Percentiles rank a stretch among this genome's conserved stretches.
These are phyloP conservation scores for Tetrao urogallus DNA, from an alignment of 2,113 vertebrate species.

Conservation along the genomic window DNA sequence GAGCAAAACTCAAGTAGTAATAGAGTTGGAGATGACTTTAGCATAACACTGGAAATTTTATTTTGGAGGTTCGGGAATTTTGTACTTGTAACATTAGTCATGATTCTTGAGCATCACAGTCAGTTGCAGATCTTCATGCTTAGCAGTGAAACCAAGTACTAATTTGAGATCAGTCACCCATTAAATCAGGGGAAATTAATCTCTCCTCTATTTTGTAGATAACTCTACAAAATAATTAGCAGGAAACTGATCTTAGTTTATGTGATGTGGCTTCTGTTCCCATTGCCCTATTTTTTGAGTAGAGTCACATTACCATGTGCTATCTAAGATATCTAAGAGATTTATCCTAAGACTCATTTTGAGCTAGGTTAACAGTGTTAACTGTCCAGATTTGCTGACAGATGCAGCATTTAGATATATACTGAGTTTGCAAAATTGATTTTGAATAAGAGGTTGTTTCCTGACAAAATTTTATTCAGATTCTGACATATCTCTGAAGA, in stretches of 20 bases:
- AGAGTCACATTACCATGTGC: not conserved
- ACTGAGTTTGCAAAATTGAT: accelerated
- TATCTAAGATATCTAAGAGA: not conserved
- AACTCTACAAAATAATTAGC: not conserved
- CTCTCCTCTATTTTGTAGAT: not conserved
- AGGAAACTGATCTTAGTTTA: not conserved
- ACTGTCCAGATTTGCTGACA: not conserved
- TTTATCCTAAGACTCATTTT: not conserved
- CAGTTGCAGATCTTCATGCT: not conserved
- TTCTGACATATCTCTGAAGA: not conserved
- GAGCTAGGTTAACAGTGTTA: not conserved
- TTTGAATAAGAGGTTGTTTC: not conserved
- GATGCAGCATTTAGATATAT: not conserved
- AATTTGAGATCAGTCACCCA: not conserved
- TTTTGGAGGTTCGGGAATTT: not conserved
- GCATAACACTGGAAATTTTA: not conserved
- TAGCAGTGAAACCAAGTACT: not conserved
- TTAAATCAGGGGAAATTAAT: not conserved
- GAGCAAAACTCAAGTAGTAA: not conserved
- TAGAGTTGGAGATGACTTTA: not conserved
- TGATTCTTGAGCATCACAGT: not conserved
- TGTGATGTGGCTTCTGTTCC: accelerated
- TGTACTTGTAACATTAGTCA: not conserved
- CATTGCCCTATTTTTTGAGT: not conserved
- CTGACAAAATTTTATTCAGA: not conserved